These are phyloP conservation scores for Psophia crepitans DNA, from an alignment of 2,113 vertebrate species.

Conservation along the genomic window DNA sequence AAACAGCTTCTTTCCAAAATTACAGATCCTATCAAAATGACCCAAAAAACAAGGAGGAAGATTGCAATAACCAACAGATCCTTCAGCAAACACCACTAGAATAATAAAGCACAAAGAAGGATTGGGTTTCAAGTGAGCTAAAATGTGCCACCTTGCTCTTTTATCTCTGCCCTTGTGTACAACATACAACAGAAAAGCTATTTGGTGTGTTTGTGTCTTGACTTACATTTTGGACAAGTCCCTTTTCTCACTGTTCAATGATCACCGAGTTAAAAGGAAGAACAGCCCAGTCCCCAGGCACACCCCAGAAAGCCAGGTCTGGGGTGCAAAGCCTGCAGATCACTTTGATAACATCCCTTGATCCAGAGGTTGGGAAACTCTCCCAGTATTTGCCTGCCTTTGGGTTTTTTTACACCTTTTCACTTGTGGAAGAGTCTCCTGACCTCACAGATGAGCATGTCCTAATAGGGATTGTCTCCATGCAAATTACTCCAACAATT, in stretches of 20 bases:
- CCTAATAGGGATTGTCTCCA: not conserved
- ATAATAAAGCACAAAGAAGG: not conserved
- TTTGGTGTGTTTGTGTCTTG: not conserved
- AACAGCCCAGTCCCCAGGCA: not conserved
- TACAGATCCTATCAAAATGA: not conserved
- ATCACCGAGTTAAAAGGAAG: not conserved
- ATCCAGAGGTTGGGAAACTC: not conserved
- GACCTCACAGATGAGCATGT: not conserved
- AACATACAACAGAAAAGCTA: not conserved
- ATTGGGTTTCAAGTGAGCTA: not conserved
- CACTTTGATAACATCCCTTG: not conserved
- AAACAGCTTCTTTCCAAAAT: not conserved
- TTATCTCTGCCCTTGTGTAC: not conserved
- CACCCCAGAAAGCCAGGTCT: not conserved
- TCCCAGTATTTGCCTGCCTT: fast-evolving
- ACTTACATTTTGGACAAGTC: not conserved
- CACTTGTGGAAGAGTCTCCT: not conserved
- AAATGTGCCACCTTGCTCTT: not conserved
- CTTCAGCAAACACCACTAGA: not conserved
- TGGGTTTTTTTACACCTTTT: not conserved
- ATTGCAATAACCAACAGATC: not conserved
- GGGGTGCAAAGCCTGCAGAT: not conserved
- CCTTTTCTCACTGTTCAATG: not conserved
- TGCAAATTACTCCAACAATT: not conserved
- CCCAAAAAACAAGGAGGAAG: not conserved